Evolutionary conservation across 2,888 invertebrate species (phyloP).

Genomic region (Rotaria socialis): DNA sequence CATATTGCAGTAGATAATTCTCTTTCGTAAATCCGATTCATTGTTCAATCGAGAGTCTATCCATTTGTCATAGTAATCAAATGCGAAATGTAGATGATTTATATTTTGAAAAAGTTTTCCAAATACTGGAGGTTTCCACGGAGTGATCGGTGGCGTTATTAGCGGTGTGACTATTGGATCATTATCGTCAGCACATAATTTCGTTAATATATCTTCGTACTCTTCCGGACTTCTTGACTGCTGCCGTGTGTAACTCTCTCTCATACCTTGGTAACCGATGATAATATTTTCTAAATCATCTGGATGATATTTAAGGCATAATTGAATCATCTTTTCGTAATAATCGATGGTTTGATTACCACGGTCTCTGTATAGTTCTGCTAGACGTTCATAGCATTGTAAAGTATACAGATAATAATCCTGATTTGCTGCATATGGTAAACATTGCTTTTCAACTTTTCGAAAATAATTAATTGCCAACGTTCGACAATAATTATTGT

Average conservation of each 20-base stretch:
- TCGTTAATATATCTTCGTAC: not conserved
- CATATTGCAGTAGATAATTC: not conserved
- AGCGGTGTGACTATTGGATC: not conserved
- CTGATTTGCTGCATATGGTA: not conserved
- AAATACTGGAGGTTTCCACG: not conserved
- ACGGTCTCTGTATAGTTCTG: not conserved
- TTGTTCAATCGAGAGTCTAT: not conserved
- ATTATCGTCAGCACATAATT: not conserved
- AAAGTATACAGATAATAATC: not conserved
- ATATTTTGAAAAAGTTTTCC: not conserved
- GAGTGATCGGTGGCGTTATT: not conserved
- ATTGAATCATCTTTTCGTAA: not conserved
- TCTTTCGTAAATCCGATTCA: not conserved
- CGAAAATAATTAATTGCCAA: slow-evolving; percentile 12
- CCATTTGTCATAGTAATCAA: not conserved
- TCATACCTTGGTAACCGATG: not conserved
- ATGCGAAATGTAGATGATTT: not conserved
- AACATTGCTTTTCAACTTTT: not conserved
- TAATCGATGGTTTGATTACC: not conserved
- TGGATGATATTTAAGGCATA: not conserved
- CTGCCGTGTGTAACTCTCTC: not conserved
- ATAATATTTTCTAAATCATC: not conserved
- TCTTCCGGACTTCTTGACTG: too few species aligned
- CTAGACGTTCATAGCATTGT: not conserved
- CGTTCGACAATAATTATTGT: not conserved